Percentiles rank a stretch among this genome's conserved stretches.
Conservation (phyloP, 2,888 invertebrate genomes). For the Leptopilina myrica region DNA sequence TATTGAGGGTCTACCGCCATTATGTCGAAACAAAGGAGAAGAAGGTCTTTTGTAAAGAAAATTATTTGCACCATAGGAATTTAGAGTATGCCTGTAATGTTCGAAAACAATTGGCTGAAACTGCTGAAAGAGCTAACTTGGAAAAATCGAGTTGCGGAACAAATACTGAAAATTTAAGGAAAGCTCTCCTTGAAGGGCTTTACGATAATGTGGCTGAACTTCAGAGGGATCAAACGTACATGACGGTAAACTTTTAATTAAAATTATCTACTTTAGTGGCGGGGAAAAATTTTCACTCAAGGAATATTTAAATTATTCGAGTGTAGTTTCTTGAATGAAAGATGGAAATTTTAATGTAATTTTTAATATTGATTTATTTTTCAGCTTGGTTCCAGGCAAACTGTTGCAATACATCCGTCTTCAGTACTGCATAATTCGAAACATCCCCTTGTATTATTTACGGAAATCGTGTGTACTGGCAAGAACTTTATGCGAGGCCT, state of each 20-base stretch:
- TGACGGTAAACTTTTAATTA: conserved; percentile 78
- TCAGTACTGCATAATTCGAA: conserved; percentile 85
- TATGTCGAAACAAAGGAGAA: conserved; percentile 85
- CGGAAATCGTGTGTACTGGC: conserved; percentile 91
- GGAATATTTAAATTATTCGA: too few species aligned
- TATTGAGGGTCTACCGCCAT: conserved; percentile 91
- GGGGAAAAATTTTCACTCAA: background rate
- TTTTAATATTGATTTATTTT: conserved; percentile 57
- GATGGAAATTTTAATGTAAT: background rate
- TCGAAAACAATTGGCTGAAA: conserved; percentile 84
- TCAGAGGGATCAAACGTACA: conserved; percentile 84
- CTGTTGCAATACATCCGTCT: conserved; percentile 90
- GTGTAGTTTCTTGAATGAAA: too few species aligned
- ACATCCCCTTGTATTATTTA: conserved; percentile 87
- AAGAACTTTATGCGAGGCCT: conserved; percentile 88
- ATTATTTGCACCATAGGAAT: conserved; percentile 90
- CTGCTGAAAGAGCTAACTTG: conserved; percentile 71
- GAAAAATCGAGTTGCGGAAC: conserved; percentile 70
- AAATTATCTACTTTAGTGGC: conserved; percentile 39
- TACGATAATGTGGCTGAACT: conserved; percentile 92
- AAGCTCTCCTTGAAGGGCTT: conserved; percentile 88
- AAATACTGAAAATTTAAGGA: conserved; percentile 77
- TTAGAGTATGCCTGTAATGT: conserved; percentile 89
- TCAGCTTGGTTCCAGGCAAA: conserved; percentile 81
- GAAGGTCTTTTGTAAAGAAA: conserved; percentile 92